phyloP scores from a whole-genome alignment of 2,888 invertebrate species.

The Cistogaster globosa region DNA sequence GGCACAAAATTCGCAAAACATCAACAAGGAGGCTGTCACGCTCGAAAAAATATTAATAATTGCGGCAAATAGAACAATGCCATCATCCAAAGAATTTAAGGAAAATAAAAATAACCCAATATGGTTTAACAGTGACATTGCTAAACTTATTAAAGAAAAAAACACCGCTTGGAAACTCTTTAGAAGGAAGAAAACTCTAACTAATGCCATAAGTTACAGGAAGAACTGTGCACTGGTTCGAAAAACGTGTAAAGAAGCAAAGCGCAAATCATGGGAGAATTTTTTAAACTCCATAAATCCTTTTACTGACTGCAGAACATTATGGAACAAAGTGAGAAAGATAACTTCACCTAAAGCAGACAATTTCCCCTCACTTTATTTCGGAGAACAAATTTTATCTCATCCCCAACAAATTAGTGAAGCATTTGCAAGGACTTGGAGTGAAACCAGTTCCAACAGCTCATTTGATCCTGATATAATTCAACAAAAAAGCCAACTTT shows the following conservation, averaged over 20 bases:
- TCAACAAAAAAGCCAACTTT: not conserved
- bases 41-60: not conserved
- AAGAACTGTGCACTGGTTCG: not conserved
- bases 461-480: not conserved
- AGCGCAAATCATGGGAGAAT: conserved; percentile 14
- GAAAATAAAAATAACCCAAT: conserved; percentile 3
- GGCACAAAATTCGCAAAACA: not conserved
- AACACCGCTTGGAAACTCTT: conserved; percentile 1
- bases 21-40: conserved; percentile 6
- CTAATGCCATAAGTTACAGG: conserved; percentile 9
- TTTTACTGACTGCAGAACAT: not conserved
- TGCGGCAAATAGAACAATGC: not conserved
- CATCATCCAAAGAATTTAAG: not conserved
- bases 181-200: too few relatives aligned
- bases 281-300: conserved; percentile 27
- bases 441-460: conserved; percentile 8
- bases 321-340: conserved; percentile 27
- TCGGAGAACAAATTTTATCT: not conserved
- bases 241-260: conserved; percentile 4
- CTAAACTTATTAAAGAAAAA: conserved; percentile 9
- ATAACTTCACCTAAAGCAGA: not conserved
- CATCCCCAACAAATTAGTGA: conserved; percentile 13
- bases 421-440: not conserved
- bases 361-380: conserved; percentile 12
- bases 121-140: conserved; percentile 10